Percentiles rank a stretch among this genome's conserved stretches.
Conservation (phyloP, 2,888 invertebrate genomes). For the Monochamus alternatus region DNA sequence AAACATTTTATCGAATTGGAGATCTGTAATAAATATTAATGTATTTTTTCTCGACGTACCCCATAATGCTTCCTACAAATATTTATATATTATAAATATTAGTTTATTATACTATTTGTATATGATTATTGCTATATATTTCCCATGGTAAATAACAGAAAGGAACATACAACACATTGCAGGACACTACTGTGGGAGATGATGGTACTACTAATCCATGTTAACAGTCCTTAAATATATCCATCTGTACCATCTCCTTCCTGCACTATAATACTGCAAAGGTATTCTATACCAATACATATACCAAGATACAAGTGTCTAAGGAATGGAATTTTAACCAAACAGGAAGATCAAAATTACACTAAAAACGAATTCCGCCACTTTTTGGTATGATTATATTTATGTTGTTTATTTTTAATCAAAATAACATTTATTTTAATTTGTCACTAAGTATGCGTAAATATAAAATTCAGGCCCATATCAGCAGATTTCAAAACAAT, state of each 20-base stretch:
- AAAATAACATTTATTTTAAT: background rate
- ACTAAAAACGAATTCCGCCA: background rate
- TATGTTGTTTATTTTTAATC: background rate
- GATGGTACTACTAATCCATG: conserved; percentile 61
- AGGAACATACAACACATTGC: conserved; percentile 66
- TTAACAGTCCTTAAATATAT: conserved; percentile 57
- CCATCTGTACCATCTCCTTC: conserved; percentile 56
- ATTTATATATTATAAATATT: conserved; percentile 61
- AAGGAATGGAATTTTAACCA: conserved; percentile 14
- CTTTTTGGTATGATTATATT: conserved; percentile 26
- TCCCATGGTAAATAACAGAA: conserved; percentile 67
- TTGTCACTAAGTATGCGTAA: background rate
- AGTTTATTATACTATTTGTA: conserved; percentile 64
- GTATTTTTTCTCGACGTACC: conserved; percentile 50
- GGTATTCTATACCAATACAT: conserved; percentile 58
- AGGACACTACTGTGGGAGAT: conserved; percentile 62
- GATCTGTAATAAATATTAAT: conserved; percentile 45
- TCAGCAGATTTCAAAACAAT: too few relatives aligned
- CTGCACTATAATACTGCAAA: conserved; percentile 69
- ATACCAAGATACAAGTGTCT: conserved; percentile 25
- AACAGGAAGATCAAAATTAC: conserved; percentile 15
- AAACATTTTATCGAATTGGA: conserved; percentile 21
- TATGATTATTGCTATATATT: conserved; percentile 70
- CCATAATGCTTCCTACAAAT: conserved; percentile 51
- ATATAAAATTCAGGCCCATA: too few relatives aligned